A percentile compares a stretch with the other conserved stretches of the same genome.
phyloP scores from a whole-genome alignment of 2,113 vertebrate species.

The Casuarius casuarius region DNA sequence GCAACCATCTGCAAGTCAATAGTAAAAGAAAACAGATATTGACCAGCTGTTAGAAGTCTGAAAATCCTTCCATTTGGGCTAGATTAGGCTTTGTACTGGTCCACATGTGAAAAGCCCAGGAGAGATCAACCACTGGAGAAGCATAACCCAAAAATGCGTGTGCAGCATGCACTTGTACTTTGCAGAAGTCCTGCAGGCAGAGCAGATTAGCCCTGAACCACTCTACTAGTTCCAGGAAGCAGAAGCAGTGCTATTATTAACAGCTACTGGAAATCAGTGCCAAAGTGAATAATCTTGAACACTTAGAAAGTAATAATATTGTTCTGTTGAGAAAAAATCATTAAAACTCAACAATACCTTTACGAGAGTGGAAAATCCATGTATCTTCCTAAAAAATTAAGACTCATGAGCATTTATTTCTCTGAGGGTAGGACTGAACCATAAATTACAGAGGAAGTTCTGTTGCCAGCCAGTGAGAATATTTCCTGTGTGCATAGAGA shows the following conservation, averaged over 20 bases:
- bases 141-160: background rate
- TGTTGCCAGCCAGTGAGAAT: background rate
- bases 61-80: background rate
- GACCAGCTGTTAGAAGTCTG: background rate
- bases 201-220: background rate
- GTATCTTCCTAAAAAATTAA: slow-evolving; percentile 31
- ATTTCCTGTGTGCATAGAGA: background rate
- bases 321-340: background rate
- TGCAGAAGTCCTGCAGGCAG: background rate
- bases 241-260: background rate
- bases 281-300: background rate
- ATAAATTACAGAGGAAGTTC: background rate
- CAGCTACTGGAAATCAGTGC: slow-evolving; percentile 1
- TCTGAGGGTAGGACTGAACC: background rate
- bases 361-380: background rate
- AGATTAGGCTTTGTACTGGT: background rate
- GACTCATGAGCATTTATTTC: slow-evolving; percentile 8
- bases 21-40: background rate
- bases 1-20: background rate
- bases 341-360: slow-evolving; percentile 22
- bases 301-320: slow-evolving; percentile 14
- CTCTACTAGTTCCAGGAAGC: background rate
- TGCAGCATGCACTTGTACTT: background rate
- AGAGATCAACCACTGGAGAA: background rate
- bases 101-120: background rate